These are phyloP conservation scores for Melopsittacus undulatus DNA, from an alignment of 2,797 vertebrate species.

Conservation along the genomic window DNA sequence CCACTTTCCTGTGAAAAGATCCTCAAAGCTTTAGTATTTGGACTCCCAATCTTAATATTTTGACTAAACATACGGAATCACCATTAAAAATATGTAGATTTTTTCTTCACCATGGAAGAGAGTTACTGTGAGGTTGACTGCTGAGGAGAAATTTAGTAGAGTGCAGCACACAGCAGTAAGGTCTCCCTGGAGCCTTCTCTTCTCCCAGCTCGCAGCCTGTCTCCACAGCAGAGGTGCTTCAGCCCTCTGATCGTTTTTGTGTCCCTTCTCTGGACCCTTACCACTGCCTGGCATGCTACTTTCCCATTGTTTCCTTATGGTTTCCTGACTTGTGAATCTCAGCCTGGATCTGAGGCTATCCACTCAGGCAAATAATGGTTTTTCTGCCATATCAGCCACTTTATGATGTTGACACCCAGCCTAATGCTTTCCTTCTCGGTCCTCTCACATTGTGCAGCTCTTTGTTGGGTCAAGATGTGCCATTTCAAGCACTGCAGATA, in stretches of 20 bases:
- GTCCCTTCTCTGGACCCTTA: not conserved
- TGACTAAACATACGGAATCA: not conserved
- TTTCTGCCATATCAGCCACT: not conserved
- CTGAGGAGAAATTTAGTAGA: not conserved
- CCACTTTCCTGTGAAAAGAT: not conserved
- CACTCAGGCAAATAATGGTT: not conserved
- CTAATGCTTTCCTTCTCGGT: not conserved
- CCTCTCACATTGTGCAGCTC: not conserved
- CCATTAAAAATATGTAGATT: not conserved
- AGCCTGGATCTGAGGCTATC: not conserved
- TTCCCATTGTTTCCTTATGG: accelerated
- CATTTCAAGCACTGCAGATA: not conserved
- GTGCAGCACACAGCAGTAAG: not conserved
- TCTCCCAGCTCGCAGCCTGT: not conserved
- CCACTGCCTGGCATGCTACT: not conserved
- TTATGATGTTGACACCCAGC: not conserved
- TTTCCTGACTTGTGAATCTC: not conserved
- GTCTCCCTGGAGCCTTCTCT: not conserved
- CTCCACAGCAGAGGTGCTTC: not conserved
- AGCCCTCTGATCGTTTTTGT: not conserved
- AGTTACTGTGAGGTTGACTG: not conserved
- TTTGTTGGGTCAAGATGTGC: not conserved
- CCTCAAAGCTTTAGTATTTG: not conserved
- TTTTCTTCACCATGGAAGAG: not conserved
- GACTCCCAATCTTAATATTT: not conserved